phyloP scores from a whole-genome alignment of 92 coral and sea anemone species.

The Plumapathes pennacea region DNA sequence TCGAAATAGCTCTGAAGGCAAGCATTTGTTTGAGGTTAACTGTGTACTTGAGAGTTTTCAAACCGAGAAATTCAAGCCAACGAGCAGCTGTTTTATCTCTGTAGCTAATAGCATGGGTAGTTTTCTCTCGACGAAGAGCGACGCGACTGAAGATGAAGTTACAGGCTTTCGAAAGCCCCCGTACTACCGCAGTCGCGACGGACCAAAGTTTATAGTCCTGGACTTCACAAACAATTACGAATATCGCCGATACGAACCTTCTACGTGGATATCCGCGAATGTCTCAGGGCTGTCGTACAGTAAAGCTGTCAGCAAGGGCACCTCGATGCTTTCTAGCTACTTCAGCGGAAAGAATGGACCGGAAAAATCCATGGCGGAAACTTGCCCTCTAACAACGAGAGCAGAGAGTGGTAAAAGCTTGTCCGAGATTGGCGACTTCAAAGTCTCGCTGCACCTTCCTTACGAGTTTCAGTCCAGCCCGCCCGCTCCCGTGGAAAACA shows the following conservation, averaged over 20 bases:
- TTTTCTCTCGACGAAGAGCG: conserved; percentile 28
- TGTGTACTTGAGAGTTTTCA: no score
- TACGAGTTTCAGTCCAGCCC: conserved; percentile 61
- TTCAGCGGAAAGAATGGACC: conserved; percentile 80
- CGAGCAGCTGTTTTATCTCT: not conserved
- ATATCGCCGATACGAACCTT: conserved; percentile 64
- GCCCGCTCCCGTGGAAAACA: conserved; percentile 62
- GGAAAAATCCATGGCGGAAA: conserved; percentile 53
- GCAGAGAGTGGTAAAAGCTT: conserved; percentile 30
- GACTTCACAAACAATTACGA: conserved; percentile 75
- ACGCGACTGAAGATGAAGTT: conserved; percentile 47
- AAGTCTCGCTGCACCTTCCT: conserved; percentile 72
- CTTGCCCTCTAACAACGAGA: conserved; percentile 71
- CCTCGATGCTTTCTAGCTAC: conserved; percentile 55
- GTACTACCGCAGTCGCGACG: conserved; percentile 76
- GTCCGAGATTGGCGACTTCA: conserved; percentile 50
- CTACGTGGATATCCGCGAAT: conserved; percentile 76
- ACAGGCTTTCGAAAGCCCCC: conserved; percentile 53
- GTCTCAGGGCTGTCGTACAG: conserved; percentile 34
- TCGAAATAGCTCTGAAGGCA: no score
- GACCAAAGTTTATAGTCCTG: conserved; percentile 69
- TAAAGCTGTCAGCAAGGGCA: conserved; percentile 61
- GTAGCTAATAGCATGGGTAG: conserved; percentile 36
- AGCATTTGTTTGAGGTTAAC: no score
- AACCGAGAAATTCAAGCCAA: no score